Conservation (phyloP, 2,888 invertebrate species). For the Tinea semifulvella region DNA sequence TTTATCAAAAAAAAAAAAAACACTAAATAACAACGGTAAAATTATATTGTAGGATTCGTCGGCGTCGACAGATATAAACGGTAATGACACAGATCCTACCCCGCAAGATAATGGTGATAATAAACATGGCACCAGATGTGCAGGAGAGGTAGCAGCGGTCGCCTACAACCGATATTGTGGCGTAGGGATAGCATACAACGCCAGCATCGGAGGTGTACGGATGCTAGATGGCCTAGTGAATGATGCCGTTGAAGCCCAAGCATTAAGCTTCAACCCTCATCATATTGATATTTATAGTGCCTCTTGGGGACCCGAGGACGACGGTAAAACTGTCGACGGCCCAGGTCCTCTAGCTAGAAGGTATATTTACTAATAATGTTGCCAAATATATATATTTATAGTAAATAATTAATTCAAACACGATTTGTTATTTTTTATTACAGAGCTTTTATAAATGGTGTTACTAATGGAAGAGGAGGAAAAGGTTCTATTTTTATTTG, state of each 20-base stretch:
- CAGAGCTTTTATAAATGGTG: conserved; percentile 92
- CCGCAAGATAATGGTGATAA: conserved; percentile 98
- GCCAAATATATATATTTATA: not conserved
- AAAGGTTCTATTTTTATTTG: conserved; percentile 96
- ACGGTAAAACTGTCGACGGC: conserved; percentile 96
- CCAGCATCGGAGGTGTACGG: conserved; percentile 94
- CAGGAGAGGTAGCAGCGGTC: conserved; percentile 97
- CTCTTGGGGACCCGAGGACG: conserved; percentile 97
- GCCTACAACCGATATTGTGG: conserved; percentile 97
- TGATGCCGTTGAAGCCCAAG: conserved; percentile 94
- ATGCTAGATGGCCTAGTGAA: conserved; percentile 98
- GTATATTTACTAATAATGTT: conserved; percentile 26
- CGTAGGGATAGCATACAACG: conserved; percentile 97
- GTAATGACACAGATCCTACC: conserved; percentile 96
- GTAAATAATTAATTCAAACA: not conserved
- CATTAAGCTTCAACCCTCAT: conserved; percentile 89
- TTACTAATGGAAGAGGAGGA: conserved; percentile 90
- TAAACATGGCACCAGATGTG: conserved; percentile 98
- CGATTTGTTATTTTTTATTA: conserved; percentile 31
- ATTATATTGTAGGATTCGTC: conserved; percentile 77
- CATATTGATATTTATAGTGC: conserved; percentile 97
- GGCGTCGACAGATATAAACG: conserved; percentile 97
- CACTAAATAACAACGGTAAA: conserved; percentile 2
- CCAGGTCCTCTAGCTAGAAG: conserved; percentile 89
- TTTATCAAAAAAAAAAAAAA: not conserved